Base-by-base conservation (phyloP, 2,888 invertebrate genomes). In the Metallyticus violacea region DNA sequence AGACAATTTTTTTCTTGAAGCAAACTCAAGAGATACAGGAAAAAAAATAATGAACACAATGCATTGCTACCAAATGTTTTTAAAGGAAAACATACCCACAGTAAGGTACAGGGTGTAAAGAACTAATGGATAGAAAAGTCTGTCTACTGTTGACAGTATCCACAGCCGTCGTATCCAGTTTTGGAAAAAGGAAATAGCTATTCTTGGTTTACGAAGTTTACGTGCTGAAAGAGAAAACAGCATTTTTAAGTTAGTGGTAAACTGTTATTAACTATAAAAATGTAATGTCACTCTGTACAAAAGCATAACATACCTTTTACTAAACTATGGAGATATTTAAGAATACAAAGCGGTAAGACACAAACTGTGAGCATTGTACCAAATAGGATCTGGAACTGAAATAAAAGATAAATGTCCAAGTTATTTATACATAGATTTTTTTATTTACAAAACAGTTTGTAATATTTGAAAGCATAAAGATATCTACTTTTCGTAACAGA, bases 141-240 rank as follows among this genome's bases (percentile, higher is more conserved):
- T 92, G 91, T 97, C 95, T n/a, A 97, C 93, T 89, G 96, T 95
- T 22, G 95, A 94, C 85, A 97, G 90, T 85, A 97, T 92, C 96
- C 96, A 97, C 6, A 97, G 89, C 91, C 95, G 95, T 89, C 94
- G 92, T 5, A 95, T 89, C 92, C 93, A 93, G 78, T 89, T 89
- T 86, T 92, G 91, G 30, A 92, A 89, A 87, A 92, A 91, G 86
- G 90, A 91, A 62, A 91, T 90, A 88, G 91, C 91, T 77, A 92
- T 88, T 89, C 91, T 90, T 77, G 93, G 93, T 89, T 91, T 92
- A 76, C 91, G 90, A 87, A 93, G 90, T 89, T 92, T 92, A 85
- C 92, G 92, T 84, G 90, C 93, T 92, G 89, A 29, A 91, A 91
- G n/a, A 88, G 87, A 86, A 86, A 26, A 28, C n/a, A 27, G 22